Evolutionary conservation across 2,797 vertebrate species (phyloP).

Genomic region (Scyliorhinus canicula): DNA sequence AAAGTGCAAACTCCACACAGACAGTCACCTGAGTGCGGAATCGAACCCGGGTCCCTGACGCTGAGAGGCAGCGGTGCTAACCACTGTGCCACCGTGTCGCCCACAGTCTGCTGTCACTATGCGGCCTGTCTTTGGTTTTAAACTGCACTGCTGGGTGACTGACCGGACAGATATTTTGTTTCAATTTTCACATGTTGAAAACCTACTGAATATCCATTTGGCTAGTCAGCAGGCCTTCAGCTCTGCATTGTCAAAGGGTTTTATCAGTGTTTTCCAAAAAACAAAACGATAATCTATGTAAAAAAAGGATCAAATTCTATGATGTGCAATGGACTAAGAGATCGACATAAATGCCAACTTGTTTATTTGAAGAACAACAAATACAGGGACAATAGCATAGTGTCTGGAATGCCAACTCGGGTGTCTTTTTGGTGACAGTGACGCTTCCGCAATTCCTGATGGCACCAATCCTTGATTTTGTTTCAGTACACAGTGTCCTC

Average conservation of each 20-base stretch:
- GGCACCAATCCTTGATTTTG: background rate
- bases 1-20: too few relatives aligned
- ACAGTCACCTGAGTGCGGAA: too few relatives aligned
- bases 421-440: conserved; percentile 2
- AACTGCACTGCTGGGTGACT: background rate
- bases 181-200: background rate
- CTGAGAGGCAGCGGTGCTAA: too few relatives aligned
- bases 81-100: too few relatives aligned
- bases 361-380: background rate
- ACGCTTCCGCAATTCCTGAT: background rate
- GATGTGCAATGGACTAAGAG: background rate
- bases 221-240: background rate
- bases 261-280: background rate
- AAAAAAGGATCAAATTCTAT: background rate
- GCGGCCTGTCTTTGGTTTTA: background rate
- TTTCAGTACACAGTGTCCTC: conserved; percentile 1
- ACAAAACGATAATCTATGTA: background rate
- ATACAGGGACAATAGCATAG: background rate
- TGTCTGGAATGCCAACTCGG: background rate
- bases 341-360: background rate
- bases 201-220: background rate
- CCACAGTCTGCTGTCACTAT: background rate
- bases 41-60: too few relatives aligned
- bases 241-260: background rate
- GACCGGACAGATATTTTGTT: background rate